These are phyloP conservation scores for Alcis repandata DNA, from an alignment of 2,888 invertebrate species.

Conservation along the genomic window DNA sequence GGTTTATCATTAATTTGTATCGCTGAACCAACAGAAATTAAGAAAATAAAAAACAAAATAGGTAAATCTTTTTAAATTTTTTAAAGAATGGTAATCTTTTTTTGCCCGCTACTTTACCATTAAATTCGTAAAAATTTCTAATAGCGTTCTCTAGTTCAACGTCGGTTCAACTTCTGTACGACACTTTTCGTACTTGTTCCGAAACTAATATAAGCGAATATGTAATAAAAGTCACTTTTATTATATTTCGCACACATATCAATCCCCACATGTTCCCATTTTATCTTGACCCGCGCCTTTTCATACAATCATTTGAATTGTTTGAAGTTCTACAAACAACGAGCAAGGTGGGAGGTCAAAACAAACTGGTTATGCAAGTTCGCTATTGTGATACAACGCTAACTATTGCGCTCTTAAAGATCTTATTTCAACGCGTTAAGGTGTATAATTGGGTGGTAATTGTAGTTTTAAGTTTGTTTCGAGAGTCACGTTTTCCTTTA, in stretches of 20 bases:
- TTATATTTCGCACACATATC: conserved; percentile 59
- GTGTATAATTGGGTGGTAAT: conserved; percentile 49
- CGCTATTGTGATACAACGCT: conserved; percentile 51
- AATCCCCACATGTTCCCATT: conserved; percentile 49
- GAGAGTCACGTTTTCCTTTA: conserved; percentile 62
- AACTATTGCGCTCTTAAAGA: conserved; percentile 41
- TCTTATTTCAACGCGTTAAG: conserved; percentile 46
- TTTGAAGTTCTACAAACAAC: conserved; percentile 27
- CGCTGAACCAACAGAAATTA: no score
- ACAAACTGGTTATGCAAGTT: conserved; percentile 52
- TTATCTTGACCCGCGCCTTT: conserved; percentile 45
- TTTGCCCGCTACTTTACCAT: no score
- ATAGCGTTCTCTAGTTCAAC: not conserved
- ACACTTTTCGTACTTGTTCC: conserved; percentile 17
- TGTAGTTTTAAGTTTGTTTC: conserved; percentile 48
- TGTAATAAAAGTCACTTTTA: conserved; percentile 64
- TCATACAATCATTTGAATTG: conserved; percentile 33
- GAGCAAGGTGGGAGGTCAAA: conserved; percentile 42
- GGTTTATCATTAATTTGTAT: no score
- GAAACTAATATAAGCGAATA: conserved; percentile 44
- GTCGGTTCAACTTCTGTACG: conserved; percentile 2
- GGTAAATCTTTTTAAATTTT: no score
- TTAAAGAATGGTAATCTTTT: no score
- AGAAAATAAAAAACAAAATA: no score
- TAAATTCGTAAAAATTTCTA: not conserved